Evolutionary conservation across 2,888 invertebrate species (phyloP).

Genomic region (Drosophila parthenogenetica): DNA sequence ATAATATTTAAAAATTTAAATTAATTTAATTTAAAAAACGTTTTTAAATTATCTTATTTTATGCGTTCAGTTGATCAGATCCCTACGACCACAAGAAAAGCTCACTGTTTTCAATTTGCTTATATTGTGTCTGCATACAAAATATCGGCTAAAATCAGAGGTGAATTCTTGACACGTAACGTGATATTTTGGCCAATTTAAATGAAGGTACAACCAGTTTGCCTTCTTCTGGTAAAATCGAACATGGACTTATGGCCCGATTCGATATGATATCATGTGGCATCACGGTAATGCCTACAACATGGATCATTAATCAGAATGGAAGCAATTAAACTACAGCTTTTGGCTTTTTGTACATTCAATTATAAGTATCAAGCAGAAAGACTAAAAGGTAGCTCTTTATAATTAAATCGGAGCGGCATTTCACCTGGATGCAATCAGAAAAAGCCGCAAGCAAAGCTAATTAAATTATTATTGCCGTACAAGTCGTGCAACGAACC

Average conservation of each 20-base stretch:
- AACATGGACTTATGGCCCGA: not conserved
- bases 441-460: conserved; percentile 58
- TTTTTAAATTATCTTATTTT: no score
- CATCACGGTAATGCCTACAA: not conserved
- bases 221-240: not conserved
- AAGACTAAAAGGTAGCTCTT: conserved; percentile 51
- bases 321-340: conserved; percentile 27
- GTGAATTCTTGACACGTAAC: not conserved
- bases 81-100: no score
- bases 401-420: conserved; percentile 51
- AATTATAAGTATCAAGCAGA: conserved; percentile 28
- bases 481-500: conserved; percentile 21
- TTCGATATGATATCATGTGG: conserved; percentile 1
- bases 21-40: no score
- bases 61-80: no score
- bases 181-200: conserved; percentile 14
- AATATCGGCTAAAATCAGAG: not conserved
- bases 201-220: not conserved
- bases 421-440: conserved; percentile 44
- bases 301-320: conserved; percentile 12
- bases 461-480: conserved; percentile 68
- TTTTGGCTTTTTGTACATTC: not conserved
- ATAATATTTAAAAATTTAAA: no score
- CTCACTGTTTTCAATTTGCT: no score
- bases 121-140: no score